Evolutionary conservation across 2,113 vertebrate species (phyloP).

Genomic region (Scolopax mira): DNA sequence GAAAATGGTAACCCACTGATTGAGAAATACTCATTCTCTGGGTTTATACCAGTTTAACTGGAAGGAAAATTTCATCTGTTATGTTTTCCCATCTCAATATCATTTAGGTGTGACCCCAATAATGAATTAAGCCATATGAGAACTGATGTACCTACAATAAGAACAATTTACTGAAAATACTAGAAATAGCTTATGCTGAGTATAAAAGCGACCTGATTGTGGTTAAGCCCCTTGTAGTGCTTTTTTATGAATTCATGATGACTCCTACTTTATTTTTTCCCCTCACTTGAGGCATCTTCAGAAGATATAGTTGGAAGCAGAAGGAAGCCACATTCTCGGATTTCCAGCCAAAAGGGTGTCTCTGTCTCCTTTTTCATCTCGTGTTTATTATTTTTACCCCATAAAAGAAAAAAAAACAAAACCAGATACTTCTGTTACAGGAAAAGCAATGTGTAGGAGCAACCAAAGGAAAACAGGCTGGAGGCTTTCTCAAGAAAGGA

Average conservation of each 20-base stretch:
- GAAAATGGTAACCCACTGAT: background rate
- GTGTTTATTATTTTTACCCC: background rate
- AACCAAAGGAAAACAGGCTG: background rate
- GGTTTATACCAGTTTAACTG: background rate
- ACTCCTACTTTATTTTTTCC: background rate
- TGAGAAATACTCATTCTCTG: background rate
- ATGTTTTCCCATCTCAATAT: background rate
- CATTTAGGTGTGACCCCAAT: background rate
- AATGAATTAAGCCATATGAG: background rate
- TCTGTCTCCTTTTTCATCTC: constrained; percentile 13
- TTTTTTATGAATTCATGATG: background rate
- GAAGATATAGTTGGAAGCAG: background rate
- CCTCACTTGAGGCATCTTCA: background rate
- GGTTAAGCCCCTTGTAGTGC: background rate
- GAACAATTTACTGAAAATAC: background rate
- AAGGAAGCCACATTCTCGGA: background rate
- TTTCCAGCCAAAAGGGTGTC: constrained; percentile 11
- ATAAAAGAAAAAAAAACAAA: background rate
- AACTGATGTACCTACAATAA: background rate
- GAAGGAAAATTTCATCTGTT: background rate
- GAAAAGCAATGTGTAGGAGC: background rate
- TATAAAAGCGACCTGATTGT: background rate
- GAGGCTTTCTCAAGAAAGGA: background rate
- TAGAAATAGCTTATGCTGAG: background rate
- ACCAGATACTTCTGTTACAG: background rate